These are phyloP conservation scores for Laticauda colubrina DNA, from an alignment of 2,113 vertebrate genomes.

Conservation along the genomic window DNA sequence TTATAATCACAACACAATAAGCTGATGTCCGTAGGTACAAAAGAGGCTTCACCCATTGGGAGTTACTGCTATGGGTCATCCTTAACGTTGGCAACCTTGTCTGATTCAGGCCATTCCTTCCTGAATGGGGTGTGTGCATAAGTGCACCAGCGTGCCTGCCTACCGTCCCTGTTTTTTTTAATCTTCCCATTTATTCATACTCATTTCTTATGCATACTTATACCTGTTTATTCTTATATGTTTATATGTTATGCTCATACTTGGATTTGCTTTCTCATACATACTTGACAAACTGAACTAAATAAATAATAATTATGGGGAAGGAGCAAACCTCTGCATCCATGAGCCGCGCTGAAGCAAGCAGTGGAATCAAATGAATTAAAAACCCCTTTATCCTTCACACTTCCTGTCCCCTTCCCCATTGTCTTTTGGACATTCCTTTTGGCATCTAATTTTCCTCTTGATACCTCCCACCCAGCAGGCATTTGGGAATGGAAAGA, in stretches of 20 bases:
- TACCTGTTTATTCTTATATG: too few species aligned
- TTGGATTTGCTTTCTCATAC: too few species aligned
- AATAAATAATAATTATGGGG: background rate
- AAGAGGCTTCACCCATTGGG: background rate
- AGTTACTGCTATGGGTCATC: background rate
- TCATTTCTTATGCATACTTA: too few species aligned
- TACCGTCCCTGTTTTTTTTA: too few species aligned
- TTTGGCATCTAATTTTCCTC: background rate
- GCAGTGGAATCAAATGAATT: background rate
- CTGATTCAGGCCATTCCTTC: background rate
- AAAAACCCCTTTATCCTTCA: background rate
- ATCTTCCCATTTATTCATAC: too few species aligned
- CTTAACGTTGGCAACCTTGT: background rate
- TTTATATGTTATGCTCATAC: too few species aligned
- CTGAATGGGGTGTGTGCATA: background rate
- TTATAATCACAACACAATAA: background rate
- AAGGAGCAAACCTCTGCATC: background rate
- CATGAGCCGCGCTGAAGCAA: background rate
- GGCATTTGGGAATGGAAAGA: background rate
- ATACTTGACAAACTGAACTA: too few species aligned
- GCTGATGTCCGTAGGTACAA: background rate
- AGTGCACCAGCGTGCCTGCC: too few species aligned
- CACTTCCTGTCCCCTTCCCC: background rate
- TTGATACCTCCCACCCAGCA: too few species aligned
- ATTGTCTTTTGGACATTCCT: background rate